Evolutionary conservation across 2,797 vertebrate genomes (phyloP).

Genomic region (Odontamblyopus lacepedii): DNA sequence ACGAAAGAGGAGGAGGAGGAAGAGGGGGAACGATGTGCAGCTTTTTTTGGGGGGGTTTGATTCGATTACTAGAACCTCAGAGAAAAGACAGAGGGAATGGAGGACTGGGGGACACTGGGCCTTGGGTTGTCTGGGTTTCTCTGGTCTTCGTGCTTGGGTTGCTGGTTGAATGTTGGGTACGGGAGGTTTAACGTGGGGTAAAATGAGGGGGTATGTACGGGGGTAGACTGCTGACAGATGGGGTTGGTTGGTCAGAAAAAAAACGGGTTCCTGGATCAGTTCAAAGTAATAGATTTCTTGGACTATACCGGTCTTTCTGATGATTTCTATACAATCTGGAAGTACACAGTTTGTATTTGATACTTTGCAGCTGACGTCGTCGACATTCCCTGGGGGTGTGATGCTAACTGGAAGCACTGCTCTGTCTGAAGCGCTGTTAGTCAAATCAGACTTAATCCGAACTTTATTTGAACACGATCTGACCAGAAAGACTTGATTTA

Average conservation of each 20-base stretch:
- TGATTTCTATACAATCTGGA: neutral
- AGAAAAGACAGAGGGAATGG: conserved; percentile 16
- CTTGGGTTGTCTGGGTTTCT: conserved; percentile 49
- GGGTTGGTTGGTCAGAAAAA: neutral
- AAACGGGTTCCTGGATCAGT: neutral
- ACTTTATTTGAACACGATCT: no score
- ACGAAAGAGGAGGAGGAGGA: conserved; percentile 46
- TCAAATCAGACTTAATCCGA: no score
- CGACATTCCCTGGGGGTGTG: no score
- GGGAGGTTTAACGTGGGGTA: neutral
- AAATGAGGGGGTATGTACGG: neutral
- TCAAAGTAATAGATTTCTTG: neutral
- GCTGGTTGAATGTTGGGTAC: conserved; percentile 28
- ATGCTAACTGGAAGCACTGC: no score
- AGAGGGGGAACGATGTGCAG: conserved; percentile 65
- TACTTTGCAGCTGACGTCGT: no score
- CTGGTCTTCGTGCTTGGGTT: conserved; percentile 40
- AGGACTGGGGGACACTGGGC: conserved; percentile 65
- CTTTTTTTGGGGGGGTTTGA: conserved; percentile 80
- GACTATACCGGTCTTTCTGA: neutral
- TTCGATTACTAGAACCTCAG: conserved; percentile 87
- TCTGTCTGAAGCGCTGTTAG: no score
- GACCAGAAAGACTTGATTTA: no score
- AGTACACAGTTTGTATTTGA: neutral
- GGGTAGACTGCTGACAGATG: conserved; percentile 19